These are phyloP conservation scores for Sussaba pulchella DNA, from an alignment of 2,888 invertebrate species.

Conservation along the genomic window DNA sequence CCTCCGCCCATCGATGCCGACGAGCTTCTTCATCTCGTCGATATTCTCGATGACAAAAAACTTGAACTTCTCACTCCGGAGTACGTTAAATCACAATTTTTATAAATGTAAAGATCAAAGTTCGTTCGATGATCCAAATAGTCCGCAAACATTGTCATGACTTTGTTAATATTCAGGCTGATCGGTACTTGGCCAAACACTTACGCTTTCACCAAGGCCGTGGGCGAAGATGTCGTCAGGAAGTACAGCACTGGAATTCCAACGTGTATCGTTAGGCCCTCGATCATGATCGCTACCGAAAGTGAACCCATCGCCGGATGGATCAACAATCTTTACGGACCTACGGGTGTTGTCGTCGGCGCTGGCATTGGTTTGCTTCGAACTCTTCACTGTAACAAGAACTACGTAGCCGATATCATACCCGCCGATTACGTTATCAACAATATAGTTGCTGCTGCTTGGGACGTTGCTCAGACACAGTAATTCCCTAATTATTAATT, in stretches of 20 bases:
- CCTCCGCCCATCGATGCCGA: constrained; percentile 76
- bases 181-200: constrained; percentile 88
- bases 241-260: constrained; percentile 87
- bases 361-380: constrained; percentile 87
- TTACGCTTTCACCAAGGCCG: constrained; percentile 90
- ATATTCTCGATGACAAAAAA: constrained; percentile 77
- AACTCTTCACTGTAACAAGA: constrained; percentile 85
- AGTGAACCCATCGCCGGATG: constrained; percentile 86
- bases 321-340: constrained; percentile 90
- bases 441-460: constrained; percentile 87
- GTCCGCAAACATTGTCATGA: not conserved
- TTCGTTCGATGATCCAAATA: too few relatives aligned
- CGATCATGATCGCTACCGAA: constrained; percentile 85
- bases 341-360: constrained; percentile 86
- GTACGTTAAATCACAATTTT: constrained; percentile 70
- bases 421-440: constrained; percentile 89
- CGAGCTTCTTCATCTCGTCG: constrained; percentile 75
- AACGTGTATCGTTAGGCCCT: constrained; percentile 89
- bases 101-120: not conserved
- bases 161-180: constrained; percentile 80
- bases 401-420: constrained; percentile 88
- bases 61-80: constrained; percentile 74
- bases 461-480: constrained; percentile 83
- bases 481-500: constrained; percentile 52
- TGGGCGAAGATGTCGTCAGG: constrained; percentile 88